A percentile compares a stretch with the other conserved stretches of the same genome.
Evolutionary conservation across 2,113 vertebrate genomes (phyloP).

Genomic region (Dasyurus viverrinus): DNA sequence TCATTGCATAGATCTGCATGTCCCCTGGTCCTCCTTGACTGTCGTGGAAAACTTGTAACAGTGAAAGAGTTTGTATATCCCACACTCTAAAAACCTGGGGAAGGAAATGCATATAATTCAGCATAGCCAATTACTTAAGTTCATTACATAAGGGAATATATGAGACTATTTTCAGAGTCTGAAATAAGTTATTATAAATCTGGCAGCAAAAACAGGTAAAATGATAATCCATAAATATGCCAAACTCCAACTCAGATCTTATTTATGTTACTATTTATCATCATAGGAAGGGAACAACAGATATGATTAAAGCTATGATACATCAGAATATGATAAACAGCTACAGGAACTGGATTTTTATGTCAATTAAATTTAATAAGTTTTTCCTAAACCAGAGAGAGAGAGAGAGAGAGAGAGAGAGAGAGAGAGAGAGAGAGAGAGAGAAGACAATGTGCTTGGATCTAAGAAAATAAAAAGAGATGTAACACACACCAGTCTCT

Average conservation of each 20-base stretch:
- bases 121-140: not conserved
- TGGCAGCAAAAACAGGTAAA: not conserved
- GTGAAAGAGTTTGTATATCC: slow-evolving; percentile 83
- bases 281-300: not conserved
- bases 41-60: slow-evolving; percentile 82
- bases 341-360: not conserved
- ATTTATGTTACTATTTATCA: not conserved
- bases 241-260: slow-evolving; percentile 8
- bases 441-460: not conserved
- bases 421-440: too few species aligned
- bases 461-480: not conserved
- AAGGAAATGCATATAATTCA: not conserved
- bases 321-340: not conserved
- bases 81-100: slow-evolving; percentile 83
- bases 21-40: slow-evolving; percentile 77
- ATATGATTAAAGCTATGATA: not conserved
- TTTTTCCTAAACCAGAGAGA: not conserved
- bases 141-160: not conserved
- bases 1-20: slow-evolving; percentile 78
- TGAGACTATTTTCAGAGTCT: not conserved
- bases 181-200: not conserved
- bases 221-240: not conserved
- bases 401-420: too few species aligned
- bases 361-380: not conserved
- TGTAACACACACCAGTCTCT: not conserved